phyloP scores from a whole-genome alignment of 2,113 vertebrate genomes.

The Dendrocopos noguchii region DNA sequence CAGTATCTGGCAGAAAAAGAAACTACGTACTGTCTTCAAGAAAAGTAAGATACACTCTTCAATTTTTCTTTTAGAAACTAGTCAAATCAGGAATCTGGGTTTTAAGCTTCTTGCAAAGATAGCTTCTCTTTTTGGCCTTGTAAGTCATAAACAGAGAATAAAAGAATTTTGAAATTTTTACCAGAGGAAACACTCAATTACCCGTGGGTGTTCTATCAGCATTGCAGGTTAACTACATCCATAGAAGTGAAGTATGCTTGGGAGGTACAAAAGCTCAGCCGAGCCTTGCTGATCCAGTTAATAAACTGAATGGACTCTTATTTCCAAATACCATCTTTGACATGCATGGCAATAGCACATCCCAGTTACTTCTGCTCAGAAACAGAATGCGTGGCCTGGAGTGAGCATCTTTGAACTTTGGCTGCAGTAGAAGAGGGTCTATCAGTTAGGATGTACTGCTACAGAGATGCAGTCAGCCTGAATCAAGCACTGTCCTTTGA shows the following conservation, averaged over 20 bases:
- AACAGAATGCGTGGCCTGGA: not conserved
- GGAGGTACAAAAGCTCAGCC: not conserved
- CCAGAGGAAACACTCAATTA: not conserved
- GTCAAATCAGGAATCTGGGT: not conserved
- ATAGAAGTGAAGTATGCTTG: not conserved
- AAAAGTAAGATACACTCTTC: slow-evolving; percentile 66
- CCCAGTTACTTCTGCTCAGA: not conserved
- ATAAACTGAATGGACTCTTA: not conserved
- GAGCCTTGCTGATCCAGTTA: not conserved
- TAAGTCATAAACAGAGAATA: not conserved
- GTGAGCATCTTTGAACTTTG: not conserved
- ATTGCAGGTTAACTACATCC: not conserved
- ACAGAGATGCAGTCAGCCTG: not conserved
- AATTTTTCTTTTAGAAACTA: not conserved
- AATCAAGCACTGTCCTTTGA: not conserved
- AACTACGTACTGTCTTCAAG: slow-evolving; percentile 55
- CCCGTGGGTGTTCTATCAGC: not conserved
- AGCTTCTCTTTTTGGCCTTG: not conserved
- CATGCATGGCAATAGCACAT: accelerated
- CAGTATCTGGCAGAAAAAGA: slow-evolving; percentile 41
- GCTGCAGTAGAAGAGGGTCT: not conserved
- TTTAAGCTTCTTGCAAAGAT: not conserved
- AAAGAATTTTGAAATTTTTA: not conserved
- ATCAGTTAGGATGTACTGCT: not conserved
- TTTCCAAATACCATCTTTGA: not conserved